Evolutionary conservation across 2,797 vertebrate genomes (phyloP).

Genomic region (Falco biarmicus): DNA sequence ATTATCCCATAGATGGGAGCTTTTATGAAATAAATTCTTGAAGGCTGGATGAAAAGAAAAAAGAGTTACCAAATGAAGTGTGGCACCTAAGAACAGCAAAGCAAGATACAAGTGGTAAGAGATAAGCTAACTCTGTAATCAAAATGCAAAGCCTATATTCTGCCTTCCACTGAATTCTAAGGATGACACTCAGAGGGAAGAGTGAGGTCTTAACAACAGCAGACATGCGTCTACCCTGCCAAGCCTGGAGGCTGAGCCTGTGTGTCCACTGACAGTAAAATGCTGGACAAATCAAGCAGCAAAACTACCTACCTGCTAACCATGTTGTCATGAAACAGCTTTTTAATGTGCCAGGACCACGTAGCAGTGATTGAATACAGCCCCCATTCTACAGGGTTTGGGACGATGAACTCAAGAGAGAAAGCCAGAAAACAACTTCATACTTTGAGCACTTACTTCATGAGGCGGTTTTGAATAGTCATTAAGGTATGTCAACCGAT

Average conservation of each 20-base stretch:
- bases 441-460: not conserved
- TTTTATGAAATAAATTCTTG: not conserved
- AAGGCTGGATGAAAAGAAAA: not conserved
- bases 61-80: not conserved
- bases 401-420: not conserved
- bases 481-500: not conserved
- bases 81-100: not conserved
- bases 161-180: not conserved
- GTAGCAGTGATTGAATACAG: not conserved
- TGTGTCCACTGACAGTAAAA: not conserved
- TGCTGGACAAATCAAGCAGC: not conserved
- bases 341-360: not conserved
- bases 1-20: slow-evolving; percentile 8
- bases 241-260: not conserved
- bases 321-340: not conserved
- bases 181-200: not conserved
- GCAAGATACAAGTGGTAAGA: not conserved
- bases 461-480: not conserved
- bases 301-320: not conserved
- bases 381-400: not conserved
- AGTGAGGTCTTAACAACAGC: not conserved
- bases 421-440: not conserved
- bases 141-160: not conserved
- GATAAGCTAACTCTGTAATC: not conserved
- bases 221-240: not conserved